These are phyloP conservation scores for Suillia variegata DNA, from an alignment of 2,888 invertebrate genomes.

Conservation along the genomic window DNA sequence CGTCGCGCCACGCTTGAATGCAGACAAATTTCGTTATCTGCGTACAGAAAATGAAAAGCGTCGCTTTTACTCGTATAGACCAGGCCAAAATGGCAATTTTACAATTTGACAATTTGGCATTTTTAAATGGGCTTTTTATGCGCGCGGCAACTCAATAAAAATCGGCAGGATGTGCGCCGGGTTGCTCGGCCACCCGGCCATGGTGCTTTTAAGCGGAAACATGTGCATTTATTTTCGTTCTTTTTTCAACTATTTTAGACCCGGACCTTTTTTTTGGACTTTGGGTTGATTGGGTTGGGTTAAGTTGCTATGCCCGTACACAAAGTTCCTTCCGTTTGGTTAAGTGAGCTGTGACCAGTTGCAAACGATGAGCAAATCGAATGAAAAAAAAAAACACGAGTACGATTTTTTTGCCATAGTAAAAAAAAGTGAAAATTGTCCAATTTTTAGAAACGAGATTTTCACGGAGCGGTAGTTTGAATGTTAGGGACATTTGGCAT, in stretches of 20 bases:
- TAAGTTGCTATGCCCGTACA: not conserved
- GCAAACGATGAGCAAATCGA: not conserved
- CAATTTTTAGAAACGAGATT: slow-evolving; percentile 52
- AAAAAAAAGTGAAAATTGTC: slow-evolving; percentile 24
- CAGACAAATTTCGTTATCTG: slow-evolving; percentile 47
- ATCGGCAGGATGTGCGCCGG: slow-evolving; percentile 18
- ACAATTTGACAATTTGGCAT: slow-evolving; percentile 15
- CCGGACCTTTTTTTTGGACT: slow-evolving; percentile 14
- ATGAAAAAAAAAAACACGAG: not conserved
- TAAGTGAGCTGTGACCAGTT: not conserved
- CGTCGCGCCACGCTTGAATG: slow-evolving; percentile 48
- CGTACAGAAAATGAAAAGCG: slow-evolving; percentile 28
- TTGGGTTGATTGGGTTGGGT: slow-evolving; percentile 16
- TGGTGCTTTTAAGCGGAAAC: slow-evolving; percentile 49
- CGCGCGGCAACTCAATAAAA: slow-evolving; percentile 42
- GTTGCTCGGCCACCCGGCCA: slow-evolving; percentile 42
- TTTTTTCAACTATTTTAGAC: no score
- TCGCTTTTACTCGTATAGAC: slow-evolving; percentile 3
- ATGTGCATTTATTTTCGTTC: slow-evolving; percentile 54
- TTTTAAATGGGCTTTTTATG: slow-evolving; percentile 53
- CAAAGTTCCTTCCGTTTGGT: not conserved
- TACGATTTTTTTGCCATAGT: not conserved
- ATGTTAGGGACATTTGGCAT: slow-evolving; percentile 46
- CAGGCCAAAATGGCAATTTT: not conserved
- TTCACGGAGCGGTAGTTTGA: slow-evolving; percentile 53